Percentiles rank a stretch among this genome's conserved stretches.
Conservation (phyloP, 2,113 vertebrate species). For the Oreochromis tanganicae region DNA sequence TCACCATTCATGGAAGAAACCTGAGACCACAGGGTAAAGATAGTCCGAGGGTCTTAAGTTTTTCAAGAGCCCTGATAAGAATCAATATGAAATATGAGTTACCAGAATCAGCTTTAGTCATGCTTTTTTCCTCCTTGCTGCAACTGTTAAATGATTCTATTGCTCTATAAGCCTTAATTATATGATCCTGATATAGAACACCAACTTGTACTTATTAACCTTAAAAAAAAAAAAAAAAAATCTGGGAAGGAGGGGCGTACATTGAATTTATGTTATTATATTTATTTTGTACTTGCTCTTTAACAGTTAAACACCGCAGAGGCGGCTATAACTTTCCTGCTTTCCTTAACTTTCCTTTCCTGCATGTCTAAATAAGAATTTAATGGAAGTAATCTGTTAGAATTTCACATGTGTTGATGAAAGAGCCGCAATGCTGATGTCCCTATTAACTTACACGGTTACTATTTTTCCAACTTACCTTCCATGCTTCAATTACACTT, state of each 20-base stretch:
- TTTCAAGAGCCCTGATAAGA: not conserved
- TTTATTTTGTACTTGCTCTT: not conserved
- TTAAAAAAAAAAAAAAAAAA: not conserved
- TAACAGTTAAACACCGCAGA: not conserved
- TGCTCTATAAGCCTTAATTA: not conserved
- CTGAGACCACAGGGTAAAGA: not conserved
- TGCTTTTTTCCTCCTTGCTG: not conserved
- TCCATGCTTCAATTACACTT: not conserved
- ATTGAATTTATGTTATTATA: not conserved
- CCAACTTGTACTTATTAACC: not conserved
- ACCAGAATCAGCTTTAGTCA: not conserved
- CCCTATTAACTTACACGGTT: not conserved
- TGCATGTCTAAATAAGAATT: not conserved
- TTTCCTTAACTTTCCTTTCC: not conserved
- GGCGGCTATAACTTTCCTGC: not conserved
- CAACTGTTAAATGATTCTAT: not conserved
- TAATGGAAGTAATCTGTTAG: not conserved
- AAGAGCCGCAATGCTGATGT: not conserved
- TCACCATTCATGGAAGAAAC: not conserved
- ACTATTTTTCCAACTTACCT: not conserved
- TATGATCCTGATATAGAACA: not conserved
- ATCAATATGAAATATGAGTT: not conserved
- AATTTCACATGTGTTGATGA: not conserved
- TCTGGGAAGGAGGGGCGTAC: not conserved
- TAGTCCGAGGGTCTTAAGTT: not conserved